phyloP scores from a whole-genome alignment of 2,888 invertebrate species.

The Aphelenchoides bicaudatus region DNA sequence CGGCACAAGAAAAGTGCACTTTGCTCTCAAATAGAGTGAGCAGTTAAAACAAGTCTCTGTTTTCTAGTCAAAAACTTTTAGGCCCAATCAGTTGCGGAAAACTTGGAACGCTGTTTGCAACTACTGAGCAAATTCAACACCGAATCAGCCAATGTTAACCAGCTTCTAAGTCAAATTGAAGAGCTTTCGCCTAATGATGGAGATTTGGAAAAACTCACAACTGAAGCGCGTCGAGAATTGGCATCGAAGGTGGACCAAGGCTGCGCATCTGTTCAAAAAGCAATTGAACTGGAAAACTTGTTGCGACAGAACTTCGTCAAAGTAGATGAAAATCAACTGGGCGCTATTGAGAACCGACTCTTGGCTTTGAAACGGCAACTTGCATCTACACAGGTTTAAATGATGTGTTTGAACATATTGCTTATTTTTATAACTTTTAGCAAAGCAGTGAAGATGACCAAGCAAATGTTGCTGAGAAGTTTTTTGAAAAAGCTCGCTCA shows the following conservation, averaged over 20 bases:
- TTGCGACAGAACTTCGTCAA: conserved; percentile 29
- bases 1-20: conserved; percentile 5
- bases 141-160: conserved; percentile 40
- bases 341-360: conserved; percentile 3
- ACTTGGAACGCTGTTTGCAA: conserved; percentile 45
- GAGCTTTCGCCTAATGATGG: conserved; percentile 8
- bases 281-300: conserved; percentile 27
- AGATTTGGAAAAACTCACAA: too few relatives aligned
- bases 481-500: background rate
- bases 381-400: background rate
- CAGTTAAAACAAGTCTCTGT: conserved; percentile 20
- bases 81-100: conserved; percentile 38
- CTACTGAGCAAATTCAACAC: conserved; percentile 34
- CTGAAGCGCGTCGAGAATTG: background rate
- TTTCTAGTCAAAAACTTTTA: conserved; percentile 32
- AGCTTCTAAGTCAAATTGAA: conserved; percentile 33
- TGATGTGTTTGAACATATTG: background rate
- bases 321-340: background rate
- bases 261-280: conserved; percentile 22
- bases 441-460: background rate
- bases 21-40: background rate
- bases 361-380: conserved; percentile 7
- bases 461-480: conserved; percentile 3
- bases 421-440: background rate
- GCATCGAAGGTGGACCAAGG: background rate